A percentile compares a stretch with the other conserved stretches of the same genome.
phyloP scores from a whole-genome alignment of 2,797 vertebrate genomes.

The Pipistrellus pygmaeus region DNA sequence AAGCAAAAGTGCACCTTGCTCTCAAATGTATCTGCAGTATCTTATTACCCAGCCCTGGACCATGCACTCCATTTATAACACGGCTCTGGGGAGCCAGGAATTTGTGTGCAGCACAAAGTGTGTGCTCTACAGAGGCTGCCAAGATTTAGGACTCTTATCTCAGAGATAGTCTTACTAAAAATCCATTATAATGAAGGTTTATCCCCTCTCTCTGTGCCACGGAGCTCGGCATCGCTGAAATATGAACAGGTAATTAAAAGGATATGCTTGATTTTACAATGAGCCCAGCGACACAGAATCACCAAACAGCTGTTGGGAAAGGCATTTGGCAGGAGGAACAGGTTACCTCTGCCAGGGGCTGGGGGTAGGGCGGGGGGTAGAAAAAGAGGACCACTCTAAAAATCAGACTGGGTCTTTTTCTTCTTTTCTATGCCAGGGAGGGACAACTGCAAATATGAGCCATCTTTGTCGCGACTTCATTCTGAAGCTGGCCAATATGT shows the following conservation, averaged over 20 bases:
- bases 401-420: constrained; percentile 75
- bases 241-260: constrained; percentile 83
- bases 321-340: constrained; percentile 71
- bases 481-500: constrained; percentile 70
- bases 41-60: constrained; percentile 85
- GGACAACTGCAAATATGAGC: constrained; percentile 66
- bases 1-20: constrained; percentile 91
- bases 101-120: constrained; percentile 81
- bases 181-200: constrained; percentile 82
- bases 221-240: constrained; percentile 68
- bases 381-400: constrained; percentile 77
- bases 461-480: constrained; percentile 13
- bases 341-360: constrained; percentile 37
- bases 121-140: constrained; percentile 79
- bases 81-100: constrained; percentile 83
- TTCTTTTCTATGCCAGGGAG: constrained; percentile 7
- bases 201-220: constrained; percentile 79
- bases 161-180: constrained; percentile 86
- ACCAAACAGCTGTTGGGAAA: constrained; percentile 73
- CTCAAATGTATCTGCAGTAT: constrained; percentile 88
- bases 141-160: constrained; percentile 87
- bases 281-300: constrained; percentile 75
- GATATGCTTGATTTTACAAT: constrained; percentile 75
- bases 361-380: constrained; percentile 17
- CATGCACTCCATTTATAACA: constrained; percentile 81